A percentile compares a stretch with the other conserved stretches of the same genome.
These are phyloP conservation scores for Heliconius hortense DNA, from an alignment of 2,888 invertebrate genomes.

Conservation along the genomic window DNA sequence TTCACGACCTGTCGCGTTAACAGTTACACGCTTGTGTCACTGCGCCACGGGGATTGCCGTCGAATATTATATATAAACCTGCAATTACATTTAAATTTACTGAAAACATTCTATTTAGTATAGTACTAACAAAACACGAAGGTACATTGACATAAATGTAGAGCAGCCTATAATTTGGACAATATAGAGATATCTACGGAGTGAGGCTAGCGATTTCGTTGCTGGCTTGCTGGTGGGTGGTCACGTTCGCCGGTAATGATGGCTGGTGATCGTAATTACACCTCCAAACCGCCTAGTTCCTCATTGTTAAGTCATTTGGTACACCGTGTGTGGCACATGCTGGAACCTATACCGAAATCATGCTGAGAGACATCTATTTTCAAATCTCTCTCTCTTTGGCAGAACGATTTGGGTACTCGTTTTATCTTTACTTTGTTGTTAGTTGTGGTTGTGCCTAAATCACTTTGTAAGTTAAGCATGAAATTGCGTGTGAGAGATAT, in stretches of 20 bases:
- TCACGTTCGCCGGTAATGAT: conserved; percentile 59
- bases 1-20: too few species aligned
- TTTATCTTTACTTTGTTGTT: not conserved
- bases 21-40: too few species aligned
- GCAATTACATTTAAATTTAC: not conserved
- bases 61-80: not conserved
- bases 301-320: conserved; percentile 64
- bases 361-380: conserved; percentile 36
- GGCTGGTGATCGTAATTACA: conserved; percentile 74
- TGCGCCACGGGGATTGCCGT: too few species aligned
- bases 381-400: conserved; percentile 24
- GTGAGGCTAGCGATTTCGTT: conserved; percentile 26
- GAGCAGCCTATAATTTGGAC: conserved; percentile 6
- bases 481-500: not conserved
- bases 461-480: not conserved
- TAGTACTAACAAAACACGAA: not conserved
- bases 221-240: conserved; percentile 61
- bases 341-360: conserved; percentile 38
- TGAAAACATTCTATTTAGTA: too few species aligned
- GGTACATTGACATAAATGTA: conserved; percentile 1
- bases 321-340: conserved; percentile 63
- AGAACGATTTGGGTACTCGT: conserved; percentile 8
- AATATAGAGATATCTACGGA: conserved; percentile 21
- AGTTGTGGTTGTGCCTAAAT: not conserved
- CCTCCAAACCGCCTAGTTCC: conserved; percentile 61